Evolutionary conservation across 2,113 vertebrate genomes (phyloP).

Genomic region (Martes martes): DNA sequence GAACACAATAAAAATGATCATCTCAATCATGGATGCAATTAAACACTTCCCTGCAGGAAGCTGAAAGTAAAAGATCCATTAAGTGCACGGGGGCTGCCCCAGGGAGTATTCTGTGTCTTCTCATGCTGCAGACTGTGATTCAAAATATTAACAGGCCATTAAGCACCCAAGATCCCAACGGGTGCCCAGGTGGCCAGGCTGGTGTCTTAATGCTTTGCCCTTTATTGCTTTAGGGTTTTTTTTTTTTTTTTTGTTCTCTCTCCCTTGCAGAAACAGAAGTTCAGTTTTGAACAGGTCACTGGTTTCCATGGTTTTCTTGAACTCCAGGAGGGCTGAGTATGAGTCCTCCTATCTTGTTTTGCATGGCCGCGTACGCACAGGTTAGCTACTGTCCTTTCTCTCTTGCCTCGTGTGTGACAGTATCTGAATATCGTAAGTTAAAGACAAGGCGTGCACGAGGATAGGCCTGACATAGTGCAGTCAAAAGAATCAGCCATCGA

Average conservation of each 20-base stretch:
- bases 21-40: slow-evolving; percentile 49
- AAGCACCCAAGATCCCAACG: neutral
- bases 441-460: neutral
- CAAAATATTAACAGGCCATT: neutral
- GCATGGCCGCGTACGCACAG: fast-evolving
- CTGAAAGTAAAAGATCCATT: neutral
- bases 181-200: neutral
- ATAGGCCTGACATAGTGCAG: neutral
- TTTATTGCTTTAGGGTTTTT: neutral
- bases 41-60: slow-evolving; percentile 38
- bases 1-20: slow-evolving; percentile 45
- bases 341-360: fast-evolving
- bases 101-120: neutral
- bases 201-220: neutral
- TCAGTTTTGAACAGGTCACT: neutral
- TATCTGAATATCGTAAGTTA: neutral
- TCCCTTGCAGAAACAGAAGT: neutral
- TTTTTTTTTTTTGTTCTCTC: neutral
- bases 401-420: neutral
- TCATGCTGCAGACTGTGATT: neutral
- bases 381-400: neutral
- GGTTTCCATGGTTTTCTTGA: neutral
- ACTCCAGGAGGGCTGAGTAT: fast-evolving
- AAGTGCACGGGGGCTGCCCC: neutral
- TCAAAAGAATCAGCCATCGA: neutral